Base-by-base conservation (phyloP, 1,140 invertebrate genomes). In the Penaeus vannamei region DNA sequence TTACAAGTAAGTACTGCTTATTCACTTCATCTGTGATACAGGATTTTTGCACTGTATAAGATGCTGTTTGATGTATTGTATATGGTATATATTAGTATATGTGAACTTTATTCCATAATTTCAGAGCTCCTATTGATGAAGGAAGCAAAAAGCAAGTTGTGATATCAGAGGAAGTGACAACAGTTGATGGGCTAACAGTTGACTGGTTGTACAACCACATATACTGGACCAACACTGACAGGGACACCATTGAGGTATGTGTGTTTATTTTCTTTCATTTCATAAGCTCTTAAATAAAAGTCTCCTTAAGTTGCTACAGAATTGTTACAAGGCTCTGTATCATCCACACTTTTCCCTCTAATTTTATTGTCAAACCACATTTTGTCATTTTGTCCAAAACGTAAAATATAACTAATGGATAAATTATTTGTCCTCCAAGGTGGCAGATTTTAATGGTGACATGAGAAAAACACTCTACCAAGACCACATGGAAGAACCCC, bases 121-220 rank as follows among this genome's bases (percentile, higher is more conserved):
- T 22, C 77, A 97, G 96, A 94, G 97, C 97, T 29, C 97, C 97
- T 17, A 97, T 98, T 84, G 97, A 98, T 92, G 97, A 98, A 94
- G 97, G 97, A 17, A 96, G 95, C 91, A 96, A 97, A 84, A 95
- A 96, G 90, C 95, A 95, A 0, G 95, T 97, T 10, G 96, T 98
- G 2, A 96, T 98, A 23, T 95, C 95, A 32, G 95, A 97, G 77
- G 96, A 97, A 92, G 93, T 97, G 42, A 97, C 96, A 14, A 98
- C 96, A 19, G 97, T 97, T 0, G 98, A 99, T 94, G 98, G 98
- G 26, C 93, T 99, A 77, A 98, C 98, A 2, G 96, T 99, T 62
- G 98, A 99, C 93, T 99, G 98, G 98, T 96, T 99, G 83, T 98
- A 99, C 93, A 96, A 97, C 93, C 97, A 99, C 91, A 95, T 99